Base-by-base conservation (phyloP, 1,140 invertebrate genomes). In the Copidosoma floridanum region DNA sequence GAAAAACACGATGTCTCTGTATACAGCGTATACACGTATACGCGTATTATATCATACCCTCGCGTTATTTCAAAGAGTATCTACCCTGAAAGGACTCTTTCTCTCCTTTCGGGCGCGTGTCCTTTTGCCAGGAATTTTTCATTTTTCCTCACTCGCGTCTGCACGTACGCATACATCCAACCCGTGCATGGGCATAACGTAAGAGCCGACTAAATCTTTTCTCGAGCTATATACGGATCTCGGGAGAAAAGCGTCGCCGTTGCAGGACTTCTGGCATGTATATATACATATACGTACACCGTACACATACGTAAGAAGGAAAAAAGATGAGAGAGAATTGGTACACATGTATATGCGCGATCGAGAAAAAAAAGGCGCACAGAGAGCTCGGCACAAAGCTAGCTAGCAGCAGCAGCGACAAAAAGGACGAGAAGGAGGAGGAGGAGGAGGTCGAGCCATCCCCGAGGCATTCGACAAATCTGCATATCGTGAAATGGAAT, bases 401-500 rank as follows among this genome's bases (percentile, higher is more conserved):
- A 20, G 40, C 40, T 6, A 12, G 10, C 40, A 16, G 10, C 40
- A 16, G 18, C 12, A 5, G 18, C 5, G 40, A 41, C 10, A 18
- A 46, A 8, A 24, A 41, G 38, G 16, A 16, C 38, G 10, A 3
- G 24, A 16, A 41, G 12, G 7, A n/a, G 16, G 18, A 41, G 12
- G 16, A n/a, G 12, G 57, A 50, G 21, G 1, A 41, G 53, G 23
- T 27, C 20, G 41, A 14, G 52, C 35, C 44, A 41, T 56, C 59
- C 59, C 52, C 35, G 35, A 56, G 53, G 59, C 44, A 61, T 61
- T 61, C 59, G 59, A 50, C 46, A 40, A 61, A 61, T 61, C 59
- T 61, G 59, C 59, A 61, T 61, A 61, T 60, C 58, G 41, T 29
- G 23, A 60, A 60, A 60, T 40, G 58, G 58, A 60, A 60, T 60